Evolutionary conservation across 2,888 invertebrate genomes (phyloP).

Genomic region (Erpobdella octoculata): DNA sequence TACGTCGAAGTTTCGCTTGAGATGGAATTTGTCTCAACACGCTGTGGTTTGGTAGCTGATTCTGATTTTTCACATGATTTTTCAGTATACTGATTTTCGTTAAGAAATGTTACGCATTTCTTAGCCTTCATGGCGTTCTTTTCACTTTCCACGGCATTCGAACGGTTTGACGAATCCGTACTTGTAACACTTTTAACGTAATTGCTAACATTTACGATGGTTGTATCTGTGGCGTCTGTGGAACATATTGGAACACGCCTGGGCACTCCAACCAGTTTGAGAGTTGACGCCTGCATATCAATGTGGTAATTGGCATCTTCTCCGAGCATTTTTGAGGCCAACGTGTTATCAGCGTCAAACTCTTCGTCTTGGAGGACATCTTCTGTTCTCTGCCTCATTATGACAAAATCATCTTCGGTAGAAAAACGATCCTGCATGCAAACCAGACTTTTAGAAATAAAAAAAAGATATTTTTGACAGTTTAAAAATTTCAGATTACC

Average conservation of each 20-base stretch:
- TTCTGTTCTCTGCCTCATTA: conserved; percentile 5
- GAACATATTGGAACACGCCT: too few relatives aligned
- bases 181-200: not conserved
- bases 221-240: too few relatives aligned
- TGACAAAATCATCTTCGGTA: conserved; percentile 5
- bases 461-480: too few relatives aligned
- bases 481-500: not conserved
- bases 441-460: too few relatives aligned
- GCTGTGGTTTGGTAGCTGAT: too few relatives aligned
- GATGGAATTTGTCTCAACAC: too few relatives aligned
- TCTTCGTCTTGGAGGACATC: conserved; percentile 2
- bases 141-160: not conserved
- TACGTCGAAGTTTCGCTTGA: too few relatives aligned
- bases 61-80: too few relatives aligned
- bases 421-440: not conserved
- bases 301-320: conserved; percentile 10
- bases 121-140: not conserved
- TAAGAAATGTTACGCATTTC: not conserved
- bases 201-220: too few relatives aligned
- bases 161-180: not conserved
- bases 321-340: not conserved
- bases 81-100: too few relatives aligned
- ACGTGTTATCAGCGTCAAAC: not conserved
- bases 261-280: not conserved
- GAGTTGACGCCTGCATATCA: not conserved